Evolutionary conservation across 2,888 invertebrate species (phyloP).

Genomic region (Beris morrisii): DNA sequence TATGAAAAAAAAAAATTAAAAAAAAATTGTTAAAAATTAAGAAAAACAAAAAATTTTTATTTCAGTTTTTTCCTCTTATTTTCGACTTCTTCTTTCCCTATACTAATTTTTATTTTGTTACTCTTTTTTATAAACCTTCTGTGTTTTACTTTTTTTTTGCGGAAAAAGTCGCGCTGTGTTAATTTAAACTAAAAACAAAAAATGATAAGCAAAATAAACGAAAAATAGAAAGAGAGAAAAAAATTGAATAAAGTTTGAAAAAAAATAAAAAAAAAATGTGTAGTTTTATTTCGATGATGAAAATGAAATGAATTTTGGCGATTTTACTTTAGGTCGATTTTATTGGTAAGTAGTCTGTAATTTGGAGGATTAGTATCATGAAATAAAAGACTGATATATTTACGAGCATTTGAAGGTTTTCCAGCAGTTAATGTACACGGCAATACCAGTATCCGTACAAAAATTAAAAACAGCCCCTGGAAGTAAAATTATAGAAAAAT

Average conservation of each 20-base stretch:
- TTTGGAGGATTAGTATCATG: too few species aligned
- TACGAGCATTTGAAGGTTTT: too few species aligned
- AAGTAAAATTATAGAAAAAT: too few species aligned
- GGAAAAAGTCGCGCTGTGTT: slow-evolving; percentile 55
- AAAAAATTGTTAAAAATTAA: background rate
- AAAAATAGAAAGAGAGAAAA: slow-evolving; percentile 30
- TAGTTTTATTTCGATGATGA: slow-evolving; percentile 9
- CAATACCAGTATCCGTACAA: too few species aligned
- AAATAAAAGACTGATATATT: too few species aligned
- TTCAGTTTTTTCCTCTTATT: slow-evolving; percentile 8
- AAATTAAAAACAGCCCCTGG: too few species aligned
- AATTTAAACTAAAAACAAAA: slow-evolving; percentile 48
- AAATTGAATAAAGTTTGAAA: slow-evolving; percentile 35
- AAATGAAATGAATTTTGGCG: background rate
- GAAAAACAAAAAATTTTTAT: background rate
- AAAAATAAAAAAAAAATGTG: slow-evolving; percentile 34
- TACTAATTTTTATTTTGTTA: slow-evolving; percentile 1
- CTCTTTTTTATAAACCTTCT: background rate
- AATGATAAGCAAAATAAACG: slow-evolving; percentile 39
- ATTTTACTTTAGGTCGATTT: background rate
- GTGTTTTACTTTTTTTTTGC: slow-evolving; percentile 30
- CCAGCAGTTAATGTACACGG: too few species aligned
- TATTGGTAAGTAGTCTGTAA: too few species aligned
- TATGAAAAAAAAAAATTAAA: slow-evolving; percentile 1
- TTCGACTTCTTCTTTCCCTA: background rate